These are phyloP conservation scores for Cristatella mucedo DNA, from an alignment of 2,888 invertebrate genomes.

Conservation along the genomic window DNA sequence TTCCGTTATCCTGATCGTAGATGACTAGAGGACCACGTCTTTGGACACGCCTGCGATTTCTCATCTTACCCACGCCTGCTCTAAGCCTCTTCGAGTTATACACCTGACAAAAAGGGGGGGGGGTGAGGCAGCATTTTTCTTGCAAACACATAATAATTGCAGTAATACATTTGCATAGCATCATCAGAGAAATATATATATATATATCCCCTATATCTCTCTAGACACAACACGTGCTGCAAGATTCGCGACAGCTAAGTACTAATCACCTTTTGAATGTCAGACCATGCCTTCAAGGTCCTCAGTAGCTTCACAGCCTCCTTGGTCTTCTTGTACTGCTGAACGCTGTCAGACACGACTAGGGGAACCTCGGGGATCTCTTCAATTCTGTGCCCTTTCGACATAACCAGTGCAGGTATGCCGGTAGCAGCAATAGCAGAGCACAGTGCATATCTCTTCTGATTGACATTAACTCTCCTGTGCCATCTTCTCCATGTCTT, in stretches of 20 bases:
- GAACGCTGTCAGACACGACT: conserved; percentile 83
- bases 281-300: conserved; percentile 85
- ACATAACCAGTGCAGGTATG: conserved; percentile 86
- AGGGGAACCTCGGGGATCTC: conserved; percentile 86
- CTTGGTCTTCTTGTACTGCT: conserved; percentile 90
- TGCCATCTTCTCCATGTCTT: conserved; percentile 97
- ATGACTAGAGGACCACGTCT: conserved; percentile 88
- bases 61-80: conserved; percentile 98
- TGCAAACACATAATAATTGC: too few relatives aligned
- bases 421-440: conserved; percentile 95
- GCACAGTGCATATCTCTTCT: conserved; percentile 84
- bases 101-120: conserved; percentile 55
- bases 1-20: conserved; percentile 77
- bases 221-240: too few relatives aligned
- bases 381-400: conserved; percentile 61
- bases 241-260: too few relatives aligned
- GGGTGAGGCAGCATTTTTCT: too few relatives aligned
- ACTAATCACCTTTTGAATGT: conserved; percentile 70
- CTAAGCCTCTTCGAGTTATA: conserved; percentile 89
- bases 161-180: too few relatives aligned
- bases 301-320: conserved; percentile 89
- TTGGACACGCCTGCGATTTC: conserved; percentile 89
- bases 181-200: too few relatives aligned
- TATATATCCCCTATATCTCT: too few relatives aligned
- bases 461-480: conserved; percentile 83